Conservation (phyloP, 2,888 invertebrate genomes). For the Teinopalpus imperialis region DNA sequence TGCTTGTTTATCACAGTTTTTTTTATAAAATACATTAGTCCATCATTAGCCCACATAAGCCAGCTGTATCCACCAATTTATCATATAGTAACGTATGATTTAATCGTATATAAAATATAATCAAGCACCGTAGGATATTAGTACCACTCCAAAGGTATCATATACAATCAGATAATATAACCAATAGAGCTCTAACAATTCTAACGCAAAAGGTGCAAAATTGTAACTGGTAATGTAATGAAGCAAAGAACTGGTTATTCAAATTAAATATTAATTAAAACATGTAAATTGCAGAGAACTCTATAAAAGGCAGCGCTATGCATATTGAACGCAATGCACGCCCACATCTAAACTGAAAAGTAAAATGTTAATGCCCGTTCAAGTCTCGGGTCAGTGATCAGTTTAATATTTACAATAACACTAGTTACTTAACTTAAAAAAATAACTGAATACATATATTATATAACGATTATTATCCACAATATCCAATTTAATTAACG, state of each 20-base stretch:
- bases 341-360: conserved; percentile 19
- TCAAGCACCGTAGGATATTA: no score
- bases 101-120: no score
- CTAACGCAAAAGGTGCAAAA: conserved; percentile 22
- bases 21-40: no score
- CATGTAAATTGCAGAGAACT: conserved; percentile 31
- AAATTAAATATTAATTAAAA: conserved; percentile 32
- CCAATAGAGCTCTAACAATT: conserved; percentile 4
- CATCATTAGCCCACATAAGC: no score
- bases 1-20: no score
- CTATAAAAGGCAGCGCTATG: conserved; percentile 22
- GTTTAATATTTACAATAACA: conserved; percentile 2
- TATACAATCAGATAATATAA: conserved; percentile 3
- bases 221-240: conserved; percentile 20
- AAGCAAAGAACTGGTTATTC: conserved; percentile 31
- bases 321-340: conserved; percentile 14
- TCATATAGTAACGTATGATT: no score
- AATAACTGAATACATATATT: no score
- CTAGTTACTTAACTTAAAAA: neutral
- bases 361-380: conserved; percentile 10
- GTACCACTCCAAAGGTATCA: no score
- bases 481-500: no score
- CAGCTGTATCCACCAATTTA: no score
- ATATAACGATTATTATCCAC: no score
- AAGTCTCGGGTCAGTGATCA: conserved; percentile 7